phyloP scores from a whole-genome alignment of 1,140 invertebrate genomes.

The Archivesica marissinica region DNA sequence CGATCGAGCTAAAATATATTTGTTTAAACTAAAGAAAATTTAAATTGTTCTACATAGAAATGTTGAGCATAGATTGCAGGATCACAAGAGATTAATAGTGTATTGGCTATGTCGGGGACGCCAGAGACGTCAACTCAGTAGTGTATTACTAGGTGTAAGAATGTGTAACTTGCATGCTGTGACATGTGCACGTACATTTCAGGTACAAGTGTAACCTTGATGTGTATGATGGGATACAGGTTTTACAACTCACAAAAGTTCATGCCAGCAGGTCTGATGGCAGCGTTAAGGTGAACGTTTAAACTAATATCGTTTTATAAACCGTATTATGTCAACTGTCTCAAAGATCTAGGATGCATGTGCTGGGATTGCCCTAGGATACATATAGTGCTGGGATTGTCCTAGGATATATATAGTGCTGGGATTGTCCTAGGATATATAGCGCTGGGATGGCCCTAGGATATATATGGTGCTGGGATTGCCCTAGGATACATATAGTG shows the following conservation, averaged over 20 bases:
- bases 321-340: background rate
- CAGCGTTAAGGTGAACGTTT: conserved; percentile 84
- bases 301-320: background rate
- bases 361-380: background rate
- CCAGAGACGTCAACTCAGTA: too few relatives aligned
- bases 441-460: background rate
- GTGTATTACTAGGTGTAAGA: too few relatives aligned
- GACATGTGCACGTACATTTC: too few relatives aligned
- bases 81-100: too few relatives aligned
- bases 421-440: too few relatives aligned
- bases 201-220: conserved; percentile 89
- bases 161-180: too few relatives aligned
- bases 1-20: too few relatives aligned
- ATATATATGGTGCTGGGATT: background rate
- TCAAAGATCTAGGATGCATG: background rate
- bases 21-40: too few relatives aligned
- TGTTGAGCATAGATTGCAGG: too few relatives aligned
- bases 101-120: too few relatives aligned
- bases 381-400: background rate
- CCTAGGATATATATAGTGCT: background rate
- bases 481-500: too few relatives aligned
- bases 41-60: too few relatives aligned
- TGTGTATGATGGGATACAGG: conserved; percentile 94
- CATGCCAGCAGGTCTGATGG: conserved; percentile 96
- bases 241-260: conserved; percentile 95